These are phyloP conservation scores for Eumaeus atala DNA, from an alignment of 1,140 invertebrate species.

Conservation along the genomic window DNA sequence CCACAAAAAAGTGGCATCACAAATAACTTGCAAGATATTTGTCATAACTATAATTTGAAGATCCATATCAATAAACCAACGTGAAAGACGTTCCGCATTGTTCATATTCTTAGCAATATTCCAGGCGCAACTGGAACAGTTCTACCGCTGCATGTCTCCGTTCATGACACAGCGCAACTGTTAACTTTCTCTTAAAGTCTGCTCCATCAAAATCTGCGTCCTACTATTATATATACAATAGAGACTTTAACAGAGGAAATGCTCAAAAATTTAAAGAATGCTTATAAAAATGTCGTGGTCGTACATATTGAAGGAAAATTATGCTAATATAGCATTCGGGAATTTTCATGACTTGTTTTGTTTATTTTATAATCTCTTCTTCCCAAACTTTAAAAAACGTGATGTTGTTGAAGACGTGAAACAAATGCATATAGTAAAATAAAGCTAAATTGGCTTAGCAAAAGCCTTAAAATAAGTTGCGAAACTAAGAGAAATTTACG, in stretches of 20 bases:
- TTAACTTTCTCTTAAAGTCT: neutral
- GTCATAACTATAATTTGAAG: neutral
- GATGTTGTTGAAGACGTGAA: too few relatives aligned
- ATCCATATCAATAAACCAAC: neutral
- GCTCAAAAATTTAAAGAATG: neutral
- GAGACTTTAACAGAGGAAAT: neutral
- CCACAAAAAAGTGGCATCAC: neutral
- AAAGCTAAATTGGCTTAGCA: neutral
- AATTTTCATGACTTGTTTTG: neutral
- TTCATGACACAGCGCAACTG: conserved; percentile 3
- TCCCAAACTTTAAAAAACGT: too few relatives aligned
- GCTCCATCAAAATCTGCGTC: neutral
- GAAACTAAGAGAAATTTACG: neutral
- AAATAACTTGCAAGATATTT: neutral
- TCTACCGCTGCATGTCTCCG: conserved; percentile 1
- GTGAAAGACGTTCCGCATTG: neutral
- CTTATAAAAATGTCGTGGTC: neutral
- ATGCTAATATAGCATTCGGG: conserved; percentile 1
- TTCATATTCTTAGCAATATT: conserved; percentile 8
- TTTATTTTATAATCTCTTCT: conserved; percentile 8
- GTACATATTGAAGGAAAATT: neutral
- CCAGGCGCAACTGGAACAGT: neutral
- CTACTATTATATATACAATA: conserved; percentile 1
- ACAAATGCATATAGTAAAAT: conserved; percentile 1
- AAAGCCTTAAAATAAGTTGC: conserved; percentile 1